phyloP scores from a whole-genome alignment of 2,797 vertebrate species.

The Cossypha heuglini region DNA sequence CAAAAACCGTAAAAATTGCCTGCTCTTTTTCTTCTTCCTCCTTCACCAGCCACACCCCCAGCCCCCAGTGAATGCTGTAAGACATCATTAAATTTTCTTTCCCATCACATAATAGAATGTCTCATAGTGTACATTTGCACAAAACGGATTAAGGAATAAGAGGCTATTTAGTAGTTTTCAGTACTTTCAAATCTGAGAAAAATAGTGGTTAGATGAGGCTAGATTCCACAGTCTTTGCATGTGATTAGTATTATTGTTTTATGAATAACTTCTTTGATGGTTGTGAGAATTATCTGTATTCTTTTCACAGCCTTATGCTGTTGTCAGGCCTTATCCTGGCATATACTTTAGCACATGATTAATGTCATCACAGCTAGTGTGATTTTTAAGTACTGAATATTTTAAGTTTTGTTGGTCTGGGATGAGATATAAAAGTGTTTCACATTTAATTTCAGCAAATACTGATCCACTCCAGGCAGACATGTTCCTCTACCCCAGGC shows the following conservation, averaged over 20 bases:
- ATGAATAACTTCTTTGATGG: not conserved
- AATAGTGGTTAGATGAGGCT: not conserved
- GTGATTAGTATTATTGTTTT: not conserved
- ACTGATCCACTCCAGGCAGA: not conserved
- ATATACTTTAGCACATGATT: not conserved
- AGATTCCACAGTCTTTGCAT: not conserved
- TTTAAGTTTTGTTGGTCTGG: not conserved
- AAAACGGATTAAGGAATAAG: not conserved
- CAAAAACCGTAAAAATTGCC: not conserved
- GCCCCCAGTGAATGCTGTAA: not conserved
- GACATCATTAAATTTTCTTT: not conserved
- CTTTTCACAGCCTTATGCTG: not conserved
- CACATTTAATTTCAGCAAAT: not conserved
- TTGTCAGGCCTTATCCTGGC: not conserved
- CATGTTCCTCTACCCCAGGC: not conserved
- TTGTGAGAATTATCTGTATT: not conserved
- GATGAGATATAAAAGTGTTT: not conserved
- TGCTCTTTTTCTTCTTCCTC: not conserved
- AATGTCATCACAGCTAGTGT: not conserved
- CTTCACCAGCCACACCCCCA: accelerated
- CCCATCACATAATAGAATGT: not conserved
- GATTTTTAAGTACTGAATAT: not conserved
- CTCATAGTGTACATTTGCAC: not conserved
- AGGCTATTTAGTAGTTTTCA: not conserved
- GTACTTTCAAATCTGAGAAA: not conserved